phyloP scores from a whole-genome alignment of 2,797 vertebrate genomes.

The Melanotaenia maccullochi region DNA sequence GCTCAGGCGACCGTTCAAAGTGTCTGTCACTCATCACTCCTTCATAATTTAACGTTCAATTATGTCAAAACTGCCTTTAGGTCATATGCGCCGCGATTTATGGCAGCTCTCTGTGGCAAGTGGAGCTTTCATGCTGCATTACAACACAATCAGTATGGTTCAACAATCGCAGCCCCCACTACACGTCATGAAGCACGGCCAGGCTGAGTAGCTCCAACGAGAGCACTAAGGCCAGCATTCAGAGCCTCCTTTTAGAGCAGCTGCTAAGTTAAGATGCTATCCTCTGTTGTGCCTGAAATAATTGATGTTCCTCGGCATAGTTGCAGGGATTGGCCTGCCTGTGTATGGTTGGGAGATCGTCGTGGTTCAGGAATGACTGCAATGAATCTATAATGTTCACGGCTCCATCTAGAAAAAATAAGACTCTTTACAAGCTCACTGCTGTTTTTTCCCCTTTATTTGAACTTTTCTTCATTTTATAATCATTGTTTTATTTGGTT shows the following conservation, averaged over 20 bases:
- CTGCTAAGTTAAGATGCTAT: slow-evolving; percentile 60
- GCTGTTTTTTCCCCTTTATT: slow-evolving; percentile 8
- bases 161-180: slow-evolving; percentile 55
- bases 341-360: slow-evolving; percentile 49
- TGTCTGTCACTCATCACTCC: slow-evolving; percentile 70
- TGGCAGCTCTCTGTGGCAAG: slow-evolving; percentile 63
- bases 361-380: slow-evolving; percentile 57
- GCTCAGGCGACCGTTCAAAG: slow-evolving; percentile 61
- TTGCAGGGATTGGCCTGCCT: slow-evolving; percentile 50
- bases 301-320: slow-evolving; percentile 59
- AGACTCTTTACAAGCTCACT: slow-evolving; percentile 40
- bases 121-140: slow-evolving; percentile 69
- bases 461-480: slow-evolving; percentile 16
- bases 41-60: slow-evolving; percentile 79
- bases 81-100: slow-evolving; percentile 70
- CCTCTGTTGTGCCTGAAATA: slow-evolving; percentile 54
- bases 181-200: slow-evolving; percentile 63
- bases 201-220: slow-evolving; percentile 56
- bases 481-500: slow-evolving; percentile 19
- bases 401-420: slow-evolving; percentile 42
- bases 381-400: slow-evolving; percentile 65
- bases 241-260: slow-evolving; percentile 41
- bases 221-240: slow-evolving; percentile 44
- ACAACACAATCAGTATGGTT: slow-evolving; percentile 65
- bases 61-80: slow-evolving; percentile 78